These are phyloP conservation scores for Gnathonemus longibarbis DNA, from an alignment of 2,113 vertebrate species.

Conservation along the genomic window DNA sequence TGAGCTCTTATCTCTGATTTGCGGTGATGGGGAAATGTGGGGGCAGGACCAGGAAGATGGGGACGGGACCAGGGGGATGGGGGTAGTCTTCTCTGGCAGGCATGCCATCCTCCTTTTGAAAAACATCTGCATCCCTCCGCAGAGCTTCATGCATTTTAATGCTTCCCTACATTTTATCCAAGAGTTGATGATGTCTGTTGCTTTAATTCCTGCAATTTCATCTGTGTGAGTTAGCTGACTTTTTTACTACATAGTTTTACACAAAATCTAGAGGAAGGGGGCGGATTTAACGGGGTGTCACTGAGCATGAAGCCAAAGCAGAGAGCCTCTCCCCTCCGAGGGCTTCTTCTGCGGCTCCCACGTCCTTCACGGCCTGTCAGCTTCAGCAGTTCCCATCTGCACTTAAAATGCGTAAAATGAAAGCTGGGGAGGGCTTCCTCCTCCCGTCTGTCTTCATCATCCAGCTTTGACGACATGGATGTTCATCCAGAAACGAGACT, in stretches of 20 bases:
- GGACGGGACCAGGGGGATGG: constrained; percentile 36
- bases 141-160: neutral
- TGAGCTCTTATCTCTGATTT: constrained; percentile 57
- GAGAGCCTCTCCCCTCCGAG: neutral
- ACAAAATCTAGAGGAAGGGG: neutral
- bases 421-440: neutral
- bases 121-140: neutral
- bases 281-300: neutral
- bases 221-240: neutral
- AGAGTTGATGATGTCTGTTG: neutral
- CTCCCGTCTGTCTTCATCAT: neutral
- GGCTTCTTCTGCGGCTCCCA: neutral
- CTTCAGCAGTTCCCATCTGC: neutral
- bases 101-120: neutral
- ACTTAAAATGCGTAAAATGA: neutral
- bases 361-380: neutral
- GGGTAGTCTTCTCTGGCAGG: constrained; percentile 45
- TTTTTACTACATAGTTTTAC: neutral
- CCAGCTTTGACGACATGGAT: neutral
- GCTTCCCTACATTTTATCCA: neutral
- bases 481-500: neutral
- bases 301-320: neutral
- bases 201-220: neutral
- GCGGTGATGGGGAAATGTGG: constrained; percentile 42
- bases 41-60: constrained; percentile 39